Evolutionary conservation across 2,797 vertebrate species (phyloP).

Genomic region (Nyctibius grandis): DNA sequence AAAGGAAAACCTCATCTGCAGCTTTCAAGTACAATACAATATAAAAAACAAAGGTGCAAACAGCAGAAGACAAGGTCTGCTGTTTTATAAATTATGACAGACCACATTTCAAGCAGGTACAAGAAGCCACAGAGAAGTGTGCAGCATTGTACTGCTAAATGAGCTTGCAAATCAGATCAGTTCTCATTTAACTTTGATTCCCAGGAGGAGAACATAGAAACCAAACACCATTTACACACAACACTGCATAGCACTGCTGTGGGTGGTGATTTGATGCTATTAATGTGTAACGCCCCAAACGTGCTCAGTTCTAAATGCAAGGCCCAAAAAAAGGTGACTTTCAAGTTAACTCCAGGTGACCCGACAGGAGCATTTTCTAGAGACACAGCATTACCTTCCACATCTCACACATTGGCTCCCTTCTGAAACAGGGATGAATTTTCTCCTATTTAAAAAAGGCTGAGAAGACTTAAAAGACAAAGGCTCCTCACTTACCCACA

Average conservation of each 20-base stretch:
- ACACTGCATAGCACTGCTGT: background rate
- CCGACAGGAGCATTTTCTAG: background rate
- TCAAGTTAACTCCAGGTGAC: background rate
- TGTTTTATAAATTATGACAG: background rate
- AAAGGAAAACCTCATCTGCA: background rate
- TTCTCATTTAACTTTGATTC: background rate
- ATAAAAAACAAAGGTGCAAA: background rate
- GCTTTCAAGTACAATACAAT: background rate
- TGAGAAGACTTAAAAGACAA: background rate
- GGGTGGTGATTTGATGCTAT: background rate
- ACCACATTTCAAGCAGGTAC: background rate
- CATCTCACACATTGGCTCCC: fast-evolving
- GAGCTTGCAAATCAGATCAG: background rate
- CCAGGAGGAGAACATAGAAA: background rate
- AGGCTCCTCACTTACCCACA: background rate
- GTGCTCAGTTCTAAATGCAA: background rate
- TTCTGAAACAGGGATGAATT: background rate
- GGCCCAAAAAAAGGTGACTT: background rate
- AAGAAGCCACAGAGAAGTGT: background rate
- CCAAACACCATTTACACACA: background rate
- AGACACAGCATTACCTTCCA: fast-evolving
- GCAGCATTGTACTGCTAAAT: background rate
- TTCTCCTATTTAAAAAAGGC: background rate
- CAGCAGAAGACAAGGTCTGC: background rate
- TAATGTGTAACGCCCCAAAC: fast-evolving